A percentile compares a stretch with the other conserved stretches of the same genome.
phyloP scores from a whole-genome alignment of 2,113 vertebrate genomes.

The Megalops atlanticus region DNA sequence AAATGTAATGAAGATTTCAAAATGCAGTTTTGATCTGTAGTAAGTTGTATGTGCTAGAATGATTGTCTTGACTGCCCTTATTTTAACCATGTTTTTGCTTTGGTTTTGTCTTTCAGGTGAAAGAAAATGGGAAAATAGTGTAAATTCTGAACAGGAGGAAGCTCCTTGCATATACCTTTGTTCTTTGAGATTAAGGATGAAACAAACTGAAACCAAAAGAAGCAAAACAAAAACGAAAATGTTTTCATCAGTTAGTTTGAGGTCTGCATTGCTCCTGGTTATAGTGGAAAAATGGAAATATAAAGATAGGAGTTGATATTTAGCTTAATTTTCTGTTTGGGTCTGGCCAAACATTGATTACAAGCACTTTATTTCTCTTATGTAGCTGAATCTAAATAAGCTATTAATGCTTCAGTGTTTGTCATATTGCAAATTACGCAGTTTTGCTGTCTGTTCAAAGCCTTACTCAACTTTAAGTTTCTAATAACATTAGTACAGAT shows the following conservation, averaged over 20 bases:
- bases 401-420: conserved; percentile 21
- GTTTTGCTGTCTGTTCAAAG: conserved; percentile 5
- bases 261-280: conserved; percentile 34
- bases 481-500: background rate
- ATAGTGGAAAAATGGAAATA: conserved; percentile 8
- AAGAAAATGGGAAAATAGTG: conserved; percentile 72
- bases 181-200: conserved; percentile 24
- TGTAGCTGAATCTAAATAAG: conserved; percentile 18
- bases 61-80: background rate
- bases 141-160: conserved; percentile 42
- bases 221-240: conserved; percentile 24
- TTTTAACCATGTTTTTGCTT: background rate
- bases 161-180: background rate
- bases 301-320: background rate
- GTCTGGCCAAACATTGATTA: conserved; percentile 44
- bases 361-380: conserved; percentile 68
- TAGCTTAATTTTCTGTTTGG: conserved; percentile 18
- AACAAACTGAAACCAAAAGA: conserved; percentile 54
- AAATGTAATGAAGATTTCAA: background rate
- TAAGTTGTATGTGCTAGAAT: background rate
- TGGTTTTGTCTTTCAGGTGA: conserved; percentile 55
- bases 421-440: background rate
- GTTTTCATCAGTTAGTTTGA: conserved; percentile 33
- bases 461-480: conserved; percentile 2
- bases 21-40: background rate